phyloP scores from a whole-genome alignment of 2,113 vertebrate genomes.

The Sebastes fasciatus region DNA sequence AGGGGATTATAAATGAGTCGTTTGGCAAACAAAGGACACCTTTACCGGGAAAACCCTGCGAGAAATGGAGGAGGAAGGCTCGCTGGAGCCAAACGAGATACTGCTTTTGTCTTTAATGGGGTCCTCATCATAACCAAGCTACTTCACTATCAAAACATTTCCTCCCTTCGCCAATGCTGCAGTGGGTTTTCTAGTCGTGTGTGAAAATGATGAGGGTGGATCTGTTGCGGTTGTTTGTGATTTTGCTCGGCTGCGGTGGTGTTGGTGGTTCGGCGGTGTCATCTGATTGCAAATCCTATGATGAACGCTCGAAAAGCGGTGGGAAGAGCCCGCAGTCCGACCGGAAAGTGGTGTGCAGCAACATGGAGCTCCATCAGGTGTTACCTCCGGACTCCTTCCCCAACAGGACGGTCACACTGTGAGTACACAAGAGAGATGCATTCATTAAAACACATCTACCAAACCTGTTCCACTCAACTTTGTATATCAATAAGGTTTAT shows the following conservation, averaged over 20 bases:
- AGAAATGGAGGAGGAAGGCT: slow-evolving; percentile 73
- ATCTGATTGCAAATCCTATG: slow-evolving; percentile 78
- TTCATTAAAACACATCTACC: background rate
- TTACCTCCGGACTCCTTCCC: slow-evolving; percentile 87
- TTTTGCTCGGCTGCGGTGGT: slow-evolving; percentile 55
- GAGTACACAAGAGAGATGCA: slow-evolving; percentile 81
- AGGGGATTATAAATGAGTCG: slow-evolving; percentile 53
- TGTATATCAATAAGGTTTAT: background rate
- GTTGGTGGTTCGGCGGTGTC: slow-evolving; percentile 37
- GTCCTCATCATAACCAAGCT: slow-evolving; percentile 18
- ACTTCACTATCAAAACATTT: background rate
- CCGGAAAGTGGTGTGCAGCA: slow-evolving; percentile 91
- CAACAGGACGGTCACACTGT: slow-evolving; percentile 94
- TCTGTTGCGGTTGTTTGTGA: slow-evolving; percentile 63
- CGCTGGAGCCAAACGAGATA: slow-evolving; percentile 43
- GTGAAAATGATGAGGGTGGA: slow-evolving; percentile 82
- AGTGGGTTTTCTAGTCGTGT: slow-evolving; percentile 14
- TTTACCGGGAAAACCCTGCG: slow-evolving; percentile 39
- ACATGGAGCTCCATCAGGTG: slow-evolving; percentile 90
- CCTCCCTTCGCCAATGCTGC: slow-evolving; percentile 32
- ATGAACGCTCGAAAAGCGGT: slow-evolving; percentile 73
- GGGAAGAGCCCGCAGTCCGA: slow-evolving; percentile 71
- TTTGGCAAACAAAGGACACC: slow-evolving; percentile 77
- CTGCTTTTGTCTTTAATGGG: slow-evolving; percentile 37
- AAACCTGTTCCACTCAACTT: too few species aligned